Evolutionary conservation across 2,113 vertebrate genomes (phyloP).

Genomic region (Microtus montanus): DNA sequence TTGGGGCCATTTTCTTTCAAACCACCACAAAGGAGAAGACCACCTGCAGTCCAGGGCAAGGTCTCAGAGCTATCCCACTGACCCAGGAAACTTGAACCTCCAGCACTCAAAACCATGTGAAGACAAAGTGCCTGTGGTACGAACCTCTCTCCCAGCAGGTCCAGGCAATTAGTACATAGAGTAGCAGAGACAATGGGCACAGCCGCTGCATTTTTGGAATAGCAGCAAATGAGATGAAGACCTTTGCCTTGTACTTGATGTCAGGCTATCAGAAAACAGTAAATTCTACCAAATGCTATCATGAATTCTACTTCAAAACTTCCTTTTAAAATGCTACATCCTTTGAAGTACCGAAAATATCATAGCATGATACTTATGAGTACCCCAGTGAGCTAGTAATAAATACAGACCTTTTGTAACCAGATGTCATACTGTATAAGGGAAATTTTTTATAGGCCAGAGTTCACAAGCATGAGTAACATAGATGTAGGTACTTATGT

Average conservation of each 20-base stretch:
- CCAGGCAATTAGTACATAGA: not conserved
- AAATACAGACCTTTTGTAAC: constrained; percentile 6
- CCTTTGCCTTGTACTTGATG: not conserved
- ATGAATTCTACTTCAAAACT: not conserved
- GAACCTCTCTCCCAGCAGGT: not conserved
- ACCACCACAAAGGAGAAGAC: not conserved
- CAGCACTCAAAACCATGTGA: not conserved
- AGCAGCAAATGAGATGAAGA: not conserved
- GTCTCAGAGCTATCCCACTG: not conserved
- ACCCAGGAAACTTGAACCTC: not conserved
- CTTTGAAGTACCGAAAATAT: constrained; percentile 11
- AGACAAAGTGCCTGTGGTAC: not conserved
- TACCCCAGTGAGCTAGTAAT: not conserved
- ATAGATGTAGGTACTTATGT: not conserved
- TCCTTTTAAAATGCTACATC: not conserved
- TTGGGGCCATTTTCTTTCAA: not conserved
- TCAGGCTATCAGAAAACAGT: not conserved
- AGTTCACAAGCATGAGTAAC: not conserved
- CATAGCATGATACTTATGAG: not conserved
- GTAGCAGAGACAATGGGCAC: not conserved
- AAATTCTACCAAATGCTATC: not conserved
- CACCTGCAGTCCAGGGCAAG: not conserved
- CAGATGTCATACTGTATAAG: not conserved
- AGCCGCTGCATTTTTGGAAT: not conserved
- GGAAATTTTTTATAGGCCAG: not conserved